These are phyloP conservation scores for Cryptotermes secundus DNA, from an alignment of 1,140 invertebrate genomes.

Conservation along the genomic window DNA sequence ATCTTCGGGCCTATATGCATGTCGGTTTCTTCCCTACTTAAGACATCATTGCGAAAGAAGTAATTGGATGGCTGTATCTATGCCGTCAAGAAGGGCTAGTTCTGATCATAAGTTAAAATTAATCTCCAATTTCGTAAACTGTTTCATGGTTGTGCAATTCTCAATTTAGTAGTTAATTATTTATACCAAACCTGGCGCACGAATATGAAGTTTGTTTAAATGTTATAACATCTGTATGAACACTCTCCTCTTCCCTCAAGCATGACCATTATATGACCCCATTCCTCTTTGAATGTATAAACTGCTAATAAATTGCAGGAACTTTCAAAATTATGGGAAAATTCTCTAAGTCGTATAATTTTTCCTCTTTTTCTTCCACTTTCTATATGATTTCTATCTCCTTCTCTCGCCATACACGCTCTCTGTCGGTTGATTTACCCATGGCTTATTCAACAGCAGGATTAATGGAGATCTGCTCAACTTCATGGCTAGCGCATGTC, in stretches of 20 bases:
- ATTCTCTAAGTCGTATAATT: conserved; percentile 15
- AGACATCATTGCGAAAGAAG: no score
- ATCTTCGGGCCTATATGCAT: no score
- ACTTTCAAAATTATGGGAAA: background rate
- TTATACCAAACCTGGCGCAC: no score
- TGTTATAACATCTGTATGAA: background rate
- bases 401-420: background rate
- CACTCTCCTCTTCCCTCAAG: no score
- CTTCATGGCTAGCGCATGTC: conserved; percentile 33
- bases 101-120: no score
- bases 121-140: no score
- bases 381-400: background rate
- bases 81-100: no score
- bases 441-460: conserved; percentile 28
- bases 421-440: conserved; percentile 24
- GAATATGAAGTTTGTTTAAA: no score
- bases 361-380: background rate
- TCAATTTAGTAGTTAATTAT: no score
- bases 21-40: no score
- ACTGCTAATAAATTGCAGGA: conserved; percentile 22
- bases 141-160: no score
- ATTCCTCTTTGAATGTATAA: background rate
- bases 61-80: no score
- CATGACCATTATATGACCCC: background rate
- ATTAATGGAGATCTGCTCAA: conserved; percentile 32